A percentile compares a stretch with the other conserved stretches of the same genome.
These are phyloP conservation scores for Molorchus minor DNA, from an alignment of 2,888 invertebrate species.

Conservation along the genomic window DNA sequence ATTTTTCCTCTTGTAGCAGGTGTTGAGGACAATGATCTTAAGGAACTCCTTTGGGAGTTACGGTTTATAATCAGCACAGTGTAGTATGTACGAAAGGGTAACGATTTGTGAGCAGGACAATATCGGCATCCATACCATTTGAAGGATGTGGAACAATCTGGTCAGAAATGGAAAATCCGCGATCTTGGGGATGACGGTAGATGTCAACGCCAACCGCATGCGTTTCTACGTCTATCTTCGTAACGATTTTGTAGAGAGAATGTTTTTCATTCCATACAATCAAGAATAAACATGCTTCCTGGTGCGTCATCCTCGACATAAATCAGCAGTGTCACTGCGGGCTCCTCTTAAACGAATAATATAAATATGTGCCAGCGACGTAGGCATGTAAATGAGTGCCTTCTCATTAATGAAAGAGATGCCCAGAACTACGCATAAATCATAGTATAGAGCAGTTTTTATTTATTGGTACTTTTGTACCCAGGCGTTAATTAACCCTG, in stretches of 20 bases:
- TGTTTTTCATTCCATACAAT: neutral
- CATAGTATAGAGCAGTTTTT: conserved; percentile 5
- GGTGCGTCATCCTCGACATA: conserved; percentile 5
- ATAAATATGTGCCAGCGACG: conserved; percentile 9
- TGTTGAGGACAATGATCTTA: no score
- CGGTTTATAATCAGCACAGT: no score
- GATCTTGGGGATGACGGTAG: neutral
- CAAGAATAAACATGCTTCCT: conserved; percentile 12
- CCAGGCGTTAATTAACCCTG: conserved; percentile 2
- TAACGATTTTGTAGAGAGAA: neutral
- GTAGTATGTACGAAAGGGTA: no score
- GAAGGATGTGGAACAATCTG: neutral
- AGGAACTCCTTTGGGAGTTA: no score
- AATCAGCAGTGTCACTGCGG: conserved; percentile 6
- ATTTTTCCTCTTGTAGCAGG: no score
- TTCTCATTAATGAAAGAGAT: conserved; percentile 9
- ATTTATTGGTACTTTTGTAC: conserved; percentile 11
- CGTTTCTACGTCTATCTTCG: neutral
- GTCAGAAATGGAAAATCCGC: neutral
- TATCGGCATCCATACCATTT: neutral
- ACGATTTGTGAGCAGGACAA: neutral
- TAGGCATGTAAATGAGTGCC: conserved; percentile 8
- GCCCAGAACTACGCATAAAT: conserved; percentile 15
- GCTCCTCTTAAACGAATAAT: conserved; percentile 11
- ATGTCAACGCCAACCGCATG: no score